phyloP scores from a whole-genome alignment of 2,113 vertebrate genomes.

The Orientallactaga bullata region DNA sequence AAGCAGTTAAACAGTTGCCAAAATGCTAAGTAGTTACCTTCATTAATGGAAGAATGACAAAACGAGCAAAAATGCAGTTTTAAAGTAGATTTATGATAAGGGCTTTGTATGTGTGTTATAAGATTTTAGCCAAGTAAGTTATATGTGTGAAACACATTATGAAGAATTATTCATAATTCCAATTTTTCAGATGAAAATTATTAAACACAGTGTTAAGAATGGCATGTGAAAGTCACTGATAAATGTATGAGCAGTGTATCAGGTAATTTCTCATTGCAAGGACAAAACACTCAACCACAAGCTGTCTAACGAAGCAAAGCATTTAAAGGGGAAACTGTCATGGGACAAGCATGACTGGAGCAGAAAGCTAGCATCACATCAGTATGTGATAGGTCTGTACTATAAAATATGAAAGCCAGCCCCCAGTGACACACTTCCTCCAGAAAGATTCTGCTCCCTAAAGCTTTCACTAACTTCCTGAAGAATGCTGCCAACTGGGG shows the following conservation, averaged over 20 bases:
- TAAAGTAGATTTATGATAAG: not conserved
- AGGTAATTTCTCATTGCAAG: too few species aligned
- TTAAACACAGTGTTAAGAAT: not conserved
- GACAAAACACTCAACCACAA: too few species aligned
- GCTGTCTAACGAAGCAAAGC: too few species aligned
- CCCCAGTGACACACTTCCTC: too few species aligned
- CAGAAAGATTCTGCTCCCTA: too few species aligned
- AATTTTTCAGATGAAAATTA: not conserved
- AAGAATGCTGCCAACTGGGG: too few species aligned
- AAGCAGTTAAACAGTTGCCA: constrained; percentile 4
- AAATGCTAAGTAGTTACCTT: constrained; percentile 25
- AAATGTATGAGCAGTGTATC: not conserved
- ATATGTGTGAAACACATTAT: not conserved
- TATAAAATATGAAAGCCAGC: too few species aligned
- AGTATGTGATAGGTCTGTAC: too few species aligned
- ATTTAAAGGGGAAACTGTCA: too few species aligned
- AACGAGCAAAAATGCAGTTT: not conserved
- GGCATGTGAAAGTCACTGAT: not conserved
- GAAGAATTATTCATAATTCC: not conserved
- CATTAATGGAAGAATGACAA: not conserved
- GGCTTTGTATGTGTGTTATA: not conserved
- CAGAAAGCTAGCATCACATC: too few species aligned
- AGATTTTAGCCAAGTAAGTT: not conserved
- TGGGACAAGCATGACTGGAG: too few species aligned
- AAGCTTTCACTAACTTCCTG: too few species aligned